phyloP scores from a whole-genome alignment of 2,797 vertebrate genomes.

The Delichon dasypus region DNA sequence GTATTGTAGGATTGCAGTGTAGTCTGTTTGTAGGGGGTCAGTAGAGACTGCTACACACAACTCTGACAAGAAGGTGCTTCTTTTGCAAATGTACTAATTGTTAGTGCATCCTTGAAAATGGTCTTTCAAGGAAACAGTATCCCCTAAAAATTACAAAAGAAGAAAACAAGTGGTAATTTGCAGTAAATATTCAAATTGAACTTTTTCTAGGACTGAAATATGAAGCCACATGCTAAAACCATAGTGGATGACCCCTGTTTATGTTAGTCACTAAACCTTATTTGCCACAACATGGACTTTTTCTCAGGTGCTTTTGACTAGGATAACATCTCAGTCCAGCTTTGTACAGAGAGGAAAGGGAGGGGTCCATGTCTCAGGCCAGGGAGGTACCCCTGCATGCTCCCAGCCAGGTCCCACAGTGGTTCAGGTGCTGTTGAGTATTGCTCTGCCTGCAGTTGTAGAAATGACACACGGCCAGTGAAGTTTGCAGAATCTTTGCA shows the following conservation, averaged over 20 bases:
- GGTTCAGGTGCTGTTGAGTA: not conserved
- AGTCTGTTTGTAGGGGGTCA: not conserved
- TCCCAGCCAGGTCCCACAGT: fast-evolving
- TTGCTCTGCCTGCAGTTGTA: not conserved
- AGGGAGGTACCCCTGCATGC: too few relatives aligned
- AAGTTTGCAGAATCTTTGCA: not conserved
- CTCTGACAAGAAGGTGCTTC: not conserved
- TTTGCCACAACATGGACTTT: not conserved
- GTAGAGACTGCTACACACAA: not conserved
- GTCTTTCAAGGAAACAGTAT: not conserved
- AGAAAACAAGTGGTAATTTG: not conserved
- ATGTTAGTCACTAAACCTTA: not conserved
- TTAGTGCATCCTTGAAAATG: not conserved
- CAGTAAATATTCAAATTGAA: not conserved
- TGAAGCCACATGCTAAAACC: not conserved
- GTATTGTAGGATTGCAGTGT: not conserved
- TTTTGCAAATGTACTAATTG: not conserved
- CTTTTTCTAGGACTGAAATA: not conserved
- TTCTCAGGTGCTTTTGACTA: not conserved
- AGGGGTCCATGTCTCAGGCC: not conserved
- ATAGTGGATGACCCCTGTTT: not conserved
- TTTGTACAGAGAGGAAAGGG: not conserved
- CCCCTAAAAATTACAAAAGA: not conserved
- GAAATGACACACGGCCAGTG: not conserved
- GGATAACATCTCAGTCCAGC: not conserved